These are phyloP conservation scores for Ectobius pallidus DNA, from an alignment of 2,888 invertebrate species.

Conservation along the genomic window DNA sequence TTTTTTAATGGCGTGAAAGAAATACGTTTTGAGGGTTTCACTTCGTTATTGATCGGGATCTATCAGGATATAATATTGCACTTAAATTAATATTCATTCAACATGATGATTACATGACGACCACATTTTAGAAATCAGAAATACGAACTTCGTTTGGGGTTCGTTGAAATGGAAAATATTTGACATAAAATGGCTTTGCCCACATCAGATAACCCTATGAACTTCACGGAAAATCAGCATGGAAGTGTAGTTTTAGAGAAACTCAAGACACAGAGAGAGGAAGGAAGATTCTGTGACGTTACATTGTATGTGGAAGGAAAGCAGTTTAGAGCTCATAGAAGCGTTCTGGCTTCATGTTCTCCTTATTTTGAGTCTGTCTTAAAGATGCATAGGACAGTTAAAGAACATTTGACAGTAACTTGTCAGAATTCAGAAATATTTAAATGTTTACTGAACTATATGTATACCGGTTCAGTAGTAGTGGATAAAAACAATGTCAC, in stretches of 20 bases:
- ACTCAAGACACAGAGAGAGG: constrained; percentile 58
- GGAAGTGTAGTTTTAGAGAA: constrained; percentile 54
- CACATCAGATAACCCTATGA: constrained; percentile 47
- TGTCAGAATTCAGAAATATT: constrained; percentile 65
- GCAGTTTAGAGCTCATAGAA: constrained; percentile 65
- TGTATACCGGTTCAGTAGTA: constrained; percentile 65
- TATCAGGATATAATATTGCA: too few relatives aligned
- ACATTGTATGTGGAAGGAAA: constrained; percentile 64
- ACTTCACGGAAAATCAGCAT: constrained; percentile 55
- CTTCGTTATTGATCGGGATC: too few relatives aligned
- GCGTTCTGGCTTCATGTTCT: constrained; percentile 67
- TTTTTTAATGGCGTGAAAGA: too few relatives aligned
- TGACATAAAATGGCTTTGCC: constrained; percentile 36
- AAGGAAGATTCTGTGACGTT: constrained; percentile 66
- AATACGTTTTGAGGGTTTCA: too few relatives aligned
- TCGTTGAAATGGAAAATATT: too few relatives aligned
- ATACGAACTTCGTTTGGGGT: too few relatives aligned
- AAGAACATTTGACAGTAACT: constrained; percentile 62
- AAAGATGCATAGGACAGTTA: constrained; percentile 59
- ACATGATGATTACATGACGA: too few relatives aligned
- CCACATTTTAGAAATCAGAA: too few relatives aligned
- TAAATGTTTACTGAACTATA: constrained; percentile 64
- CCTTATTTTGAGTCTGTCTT: constrained; percentile 69
- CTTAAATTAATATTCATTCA: too few relatives aligned
- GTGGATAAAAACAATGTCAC: constrained; percentile 65